Conservation (phyloP, 30 jellyfish, hydroid and myxozoan genomes). For the Sanderia malayensis region DNA sequence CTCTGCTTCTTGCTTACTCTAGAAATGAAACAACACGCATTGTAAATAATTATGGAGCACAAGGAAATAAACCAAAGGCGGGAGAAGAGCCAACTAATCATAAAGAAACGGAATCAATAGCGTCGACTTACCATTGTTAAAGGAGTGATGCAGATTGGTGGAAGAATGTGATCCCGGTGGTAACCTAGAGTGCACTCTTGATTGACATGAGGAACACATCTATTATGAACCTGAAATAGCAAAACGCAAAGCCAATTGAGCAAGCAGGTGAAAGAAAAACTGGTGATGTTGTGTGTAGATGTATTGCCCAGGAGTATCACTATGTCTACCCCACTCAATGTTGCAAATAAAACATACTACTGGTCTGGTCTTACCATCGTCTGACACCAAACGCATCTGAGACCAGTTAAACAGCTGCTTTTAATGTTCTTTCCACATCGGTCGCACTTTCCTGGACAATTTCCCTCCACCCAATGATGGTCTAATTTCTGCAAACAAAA, state of each 20-base stretch:
- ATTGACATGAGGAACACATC: conserved; percentile 76
- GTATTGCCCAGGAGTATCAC: too few relatives aligned
- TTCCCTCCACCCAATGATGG: conserved; percentile 96
- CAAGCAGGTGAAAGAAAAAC: too few relatives aligned
- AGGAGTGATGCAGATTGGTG: conserved; percentile 89
- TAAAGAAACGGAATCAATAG: too few relatives aligned
- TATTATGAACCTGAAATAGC: conserved; percentile 80
- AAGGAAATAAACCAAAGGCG: too few relatives aligned
- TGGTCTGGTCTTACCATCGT: conserved; percentile 84
- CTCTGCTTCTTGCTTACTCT: conserved; percentile 64
- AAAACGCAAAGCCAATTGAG: too few relatives aligned
- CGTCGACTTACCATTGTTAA: conserved; percentile 66
- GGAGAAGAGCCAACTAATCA: too few relatives aligned
- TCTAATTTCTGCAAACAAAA: conserved; percentile 91
- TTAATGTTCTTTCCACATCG: conserved; percentile 71
- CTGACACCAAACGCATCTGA: conserved; percentile 93
- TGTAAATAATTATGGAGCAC: too few relatives aligned
- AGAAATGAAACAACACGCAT: too few relatives aligned
- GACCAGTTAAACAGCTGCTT: conserved; percentile 91
- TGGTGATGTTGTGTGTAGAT: too few relatives aligned
- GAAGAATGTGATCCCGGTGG: conserved; percentile 82
- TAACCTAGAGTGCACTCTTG: conserved; percentile 80
- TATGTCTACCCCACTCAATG: too few relatives aligned
- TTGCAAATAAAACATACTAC: too few relatives aligned
- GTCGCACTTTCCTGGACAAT: conserved; percentile 92